Base-by-base conservation (phyloP, 2,888 invertebrate genomes). In the Slavum lentiscoides region DNA sequence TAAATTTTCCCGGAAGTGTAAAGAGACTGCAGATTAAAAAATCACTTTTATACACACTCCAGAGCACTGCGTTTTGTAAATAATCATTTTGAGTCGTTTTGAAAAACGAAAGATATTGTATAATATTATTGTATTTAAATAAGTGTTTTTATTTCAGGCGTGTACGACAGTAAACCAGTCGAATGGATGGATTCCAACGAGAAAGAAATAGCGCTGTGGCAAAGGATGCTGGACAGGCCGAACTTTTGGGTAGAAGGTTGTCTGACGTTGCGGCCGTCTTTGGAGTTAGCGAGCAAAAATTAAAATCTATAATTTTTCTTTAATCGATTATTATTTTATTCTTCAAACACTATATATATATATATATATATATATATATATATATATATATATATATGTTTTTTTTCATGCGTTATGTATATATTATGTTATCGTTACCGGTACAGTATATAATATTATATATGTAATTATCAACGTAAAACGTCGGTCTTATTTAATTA, bases 201-300 rank as follows among this genome's bases (percentile, higher is more conserved):
- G 75, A 95, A 95, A 85, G 97, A 98, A 87, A 89, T 94, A 55
- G 91, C 92, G 0, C 88, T 97, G 15, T 98, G 98, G 98, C 95
- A 96, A 86, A 93, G 92, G 83, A 97, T 98, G 96, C 88, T 97
- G 85, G 94, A 96, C 85, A 89, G 94, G 83, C 97, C 97, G 55
- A 96, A 96, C 87, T 93, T 95, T 87, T 98, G 98, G 98, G 95
- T 97, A n/a, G 97, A 98, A 87, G 95, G 95, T 82, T 94, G 94
- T 82, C 88, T 98, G 68, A 91, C 93, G 7, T 89, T 98, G 64
- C 89, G 97, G 85, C 92, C 96, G 69, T 92, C 93, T 82, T 88
- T 94, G 80, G 91, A 91, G 67, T 49, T 82, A 37, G 70, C 82
- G 55, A 83, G 81, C 73, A 83, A 82, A 74, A 82, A 75, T 66